phyloP scores from a whole-genome alignment of 2,888 invertebrate genomes.

The Brachypalpus laphriformis region DNA sequence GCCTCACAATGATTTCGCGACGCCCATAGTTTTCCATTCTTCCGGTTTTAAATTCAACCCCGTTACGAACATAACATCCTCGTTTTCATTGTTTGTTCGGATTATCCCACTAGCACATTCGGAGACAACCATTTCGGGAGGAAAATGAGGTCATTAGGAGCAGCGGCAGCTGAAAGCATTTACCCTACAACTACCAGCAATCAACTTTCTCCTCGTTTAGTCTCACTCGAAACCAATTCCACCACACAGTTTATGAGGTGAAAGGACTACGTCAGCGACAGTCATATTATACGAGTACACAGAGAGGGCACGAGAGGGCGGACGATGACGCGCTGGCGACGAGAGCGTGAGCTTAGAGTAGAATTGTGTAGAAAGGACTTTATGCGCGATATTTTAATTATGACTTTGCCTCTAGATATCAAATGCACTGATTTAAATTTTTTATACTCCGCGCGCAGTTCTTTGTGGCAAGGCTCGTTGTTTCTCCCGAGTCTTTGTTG shows the following conservation, averaged over 20 bases:
- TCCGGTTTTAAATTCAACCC: conserved; percentile 69
- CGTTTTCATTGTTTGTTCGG: conserved; percentile 68
- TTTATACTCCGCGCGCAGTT: conserved; percentile 11
- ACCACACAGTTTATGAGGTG: conserved; percentile 48
- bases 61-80: conserved; percentile 69
- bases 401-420: conserved; percentile 64
- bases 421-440: conserved; percentile 64
- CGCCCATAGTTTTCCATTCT: conserved; percentile 52
- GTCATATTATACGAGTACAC: conserved; percentile 12
- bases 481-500: conserved; percentile 15
- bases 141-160: conserved; percentile 73
- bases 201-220: conserved; percentile 58
- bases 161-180: conserved; percentile 67
- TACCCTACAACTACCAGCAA: conserved; percentile 66
- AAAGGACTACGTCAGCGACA: conserved; percentile 51
- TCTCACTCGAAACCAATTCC: conserved; percentile 44
- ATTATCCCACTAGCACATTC: conserved; percentile 63
- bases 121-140: conserved; percentile 61
- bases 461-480: conserved; percentile 9
- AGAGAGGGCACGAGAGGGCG: not conserved
- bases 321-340: conserved; percentile 12
- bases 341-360: conserved; percentile 22
- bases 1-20: conserved; percentile 40
- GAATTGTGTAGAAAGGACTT: conserved; percentile 28
- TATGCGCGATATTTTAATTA: conserved; percentile 67